Conservation (phyloP, 2,113 vertebrate species). For the Tetrao urogallus region DNA sequence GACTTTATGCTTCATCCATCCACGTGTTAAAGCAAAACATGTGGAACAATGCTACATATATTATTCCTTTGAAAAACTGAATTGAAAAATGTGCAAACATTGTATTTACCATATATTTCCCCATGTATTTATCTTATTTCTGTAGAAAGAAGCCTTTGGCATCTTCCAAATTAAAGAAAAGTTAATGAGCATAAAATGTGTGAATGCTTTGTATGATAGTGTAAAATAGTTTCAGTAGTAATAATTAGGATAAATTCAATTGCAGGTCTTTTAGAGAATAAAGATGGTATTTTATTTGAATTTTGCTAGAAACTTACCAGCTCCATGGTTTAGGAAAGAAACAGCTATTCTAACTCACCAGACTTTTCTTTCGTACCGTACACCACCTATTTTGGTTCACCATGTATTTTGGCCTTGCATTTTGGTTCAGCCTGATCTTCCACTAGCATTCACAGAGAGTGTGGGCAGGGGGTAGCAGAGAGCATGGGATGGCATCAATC, state of each 20-base stretch:
- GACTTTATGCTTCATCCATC: not conserved
- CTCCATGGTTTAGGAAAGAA: not conserved
- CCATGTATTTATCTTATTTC: not conserved
- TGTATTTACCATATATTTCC: not conserved
- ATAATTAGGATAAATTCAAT: not conserved
- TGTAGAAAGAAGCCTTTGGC: not conserved
- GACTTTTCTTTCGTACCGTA: not conserved
- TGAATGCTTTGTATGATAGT: not conserved
- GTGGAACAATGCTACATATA: not conserved
- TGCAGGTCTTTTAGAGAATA: not conserved
- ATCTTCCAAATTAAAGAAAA: constrained; percentile 10
- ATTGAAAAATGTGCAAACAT: not conserved
- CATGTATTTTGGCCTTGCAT: not conserved
- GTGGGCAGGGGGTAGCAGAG: not conserved
- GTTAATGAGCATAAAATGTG: not conserved
- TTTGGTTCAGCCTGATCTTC: not conserved
- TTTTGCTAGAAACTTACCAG: not conserved
- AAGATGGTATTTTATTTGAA: not conserved
- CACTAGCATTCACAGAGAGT: not conserved
- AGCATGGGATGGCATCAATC: fast-evolving
- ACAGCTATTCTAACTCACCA: not conserved
- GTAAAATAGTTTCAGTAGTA: not conserved
- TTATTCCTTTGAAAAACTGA: not conserved
- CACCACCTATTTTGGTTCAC: not conserved
- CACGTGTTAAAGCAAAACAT: not conserved